Evolutionary conservation across 2,113 vertebrate species (phyloP).

Genomic region (Mustela nigripes): DNA sequence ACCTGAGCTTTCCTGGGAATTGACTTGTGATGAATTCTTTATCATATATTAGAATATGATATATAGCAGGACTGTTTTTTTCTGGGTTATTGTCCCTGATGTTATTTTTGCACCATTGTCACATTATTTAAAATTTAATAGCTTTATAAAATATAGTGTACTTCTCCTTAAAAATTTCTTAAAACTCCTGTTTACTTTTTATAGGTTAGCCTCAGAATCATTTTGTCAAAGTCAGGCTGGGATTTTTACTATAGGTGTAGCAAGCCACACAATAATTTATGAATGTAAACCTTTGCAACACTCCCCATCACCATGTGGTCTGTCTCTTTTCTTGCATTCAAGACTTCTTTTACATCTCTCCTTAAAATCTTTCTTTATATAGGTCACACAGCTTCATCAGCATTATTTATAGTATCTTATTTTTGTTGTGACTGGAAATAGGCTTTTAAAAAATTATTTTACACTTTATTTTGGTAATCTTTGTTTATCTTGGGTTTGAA

Average conservation of each 20-base stretch:
- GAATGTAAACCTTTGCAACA: not conserved
- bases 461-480: not conserved
- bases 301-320: not conserved
- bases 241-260: conserved; percentile 17
- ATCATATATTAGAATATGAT: conserved; percentile 18
- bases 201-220: not conserved
- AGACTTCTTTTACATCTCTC: not conserved
- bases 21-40: conserved; percentile 43
- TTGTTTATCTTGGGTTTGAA: not conserved
- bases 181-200: conserved; percentile 41
- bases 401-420: conserved; percentile 10
- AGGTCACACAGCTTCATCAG: not conserved
- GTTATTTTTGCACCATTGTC: not conserved
- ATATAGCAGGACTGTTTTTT: not conserved
- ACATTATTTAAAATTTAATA: conserved; percentile 44
- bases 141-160: conserved; percentile 4
- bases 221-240: conserved; percentile 17
- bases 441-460: not conserved
- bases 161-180: not conserved
- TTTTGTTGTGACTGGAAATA: conserved; percentile 31
- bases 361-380: not conserved
- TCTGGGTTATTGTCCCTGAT: not conserved
- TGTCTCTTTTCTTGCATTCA: not conserved
- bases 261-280: not conserved
- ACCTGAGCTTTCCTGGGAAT: not conserved